A percentile compares a stretch with the other conserved stretches of the same genome.
phyloP scores from a whole-genome alignment of 2,113 vertebrate species.

The Odontesthes bonariensis region DNA sequence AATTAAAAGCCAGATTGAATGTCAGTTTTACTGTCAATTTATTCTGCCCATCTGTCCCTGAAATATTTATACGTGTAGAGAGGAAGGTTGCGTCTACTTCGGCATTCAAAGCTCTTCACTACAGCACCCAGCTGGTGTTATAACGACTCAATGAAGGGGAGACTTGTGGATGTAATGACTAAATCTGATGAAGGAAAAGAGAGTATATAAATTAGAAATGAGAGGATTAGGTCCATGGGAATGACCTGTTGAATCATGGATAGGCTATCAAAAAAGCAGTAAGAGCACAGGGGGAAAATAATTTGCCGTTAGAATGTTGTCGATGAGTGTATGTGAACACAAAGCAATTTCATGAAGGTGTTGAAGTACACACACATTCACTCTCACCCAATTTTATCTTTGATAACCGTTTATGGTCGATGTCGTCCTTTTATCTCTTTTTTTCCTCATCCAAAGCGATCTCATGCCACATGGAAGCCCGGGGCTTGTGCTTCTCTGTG shows the following conservation, averaged over 20 bases:
- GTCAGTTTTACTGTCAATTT: slow-evolving; percentile 83
- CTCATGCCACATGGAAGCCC: slow-evolving; percentile 37
- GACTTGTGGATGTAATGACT: slow-evolving; percentile 74
- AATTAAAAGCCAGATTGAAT: slow-evolving; percentile 80
- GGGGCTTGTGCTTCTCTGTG: slow-evolving; percentile 17
- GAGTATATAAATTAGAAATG: slow-evolving; percentile 75
- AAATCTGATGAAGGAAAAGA: slow-evolving; percentile 74
- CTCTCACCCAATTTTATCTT: slow-evolving; percentile 19
- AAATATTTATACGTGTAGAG: slow-evolving; percentile 82
- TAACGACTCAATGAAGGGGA: slow-evolving; percentile 68
- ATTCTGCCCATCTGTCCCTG: slow-evolving; percentile 74
- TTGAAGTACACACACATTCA: not conserved
- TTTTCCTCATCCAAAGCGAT: slow-evolving; percentile 43
- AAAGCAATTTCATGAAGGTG: not conserved
- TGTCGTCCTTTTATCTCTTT: slow-evolving; percentile 43
- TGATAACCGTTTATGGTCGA: slow-evolving; percentile 44
- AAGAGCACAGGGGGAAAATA: slow-evolving; percentile 28
- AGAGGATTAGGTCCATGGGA: slow-evolving; percentile 75
- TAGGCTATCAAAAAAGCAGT: slow-evolving; percentile 54
- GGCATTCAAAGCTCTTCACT: slow-evolving; percentile 66
- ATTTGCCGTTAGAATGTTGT: slow-evolving; percentile 30
- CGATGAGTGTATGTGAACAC: slow-evolving; percentile 22
- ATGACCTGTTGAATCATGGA: slow-evolving; percentile 79
- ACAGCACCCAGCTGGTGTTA: slow-evolving; percentile 72
- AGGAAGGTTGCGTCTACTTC: slow-evolving; percentile 70